phyloP scores from a whole-genome alignment of 2,113 vertebrate species.

The Lontra canadensis region DNA sequence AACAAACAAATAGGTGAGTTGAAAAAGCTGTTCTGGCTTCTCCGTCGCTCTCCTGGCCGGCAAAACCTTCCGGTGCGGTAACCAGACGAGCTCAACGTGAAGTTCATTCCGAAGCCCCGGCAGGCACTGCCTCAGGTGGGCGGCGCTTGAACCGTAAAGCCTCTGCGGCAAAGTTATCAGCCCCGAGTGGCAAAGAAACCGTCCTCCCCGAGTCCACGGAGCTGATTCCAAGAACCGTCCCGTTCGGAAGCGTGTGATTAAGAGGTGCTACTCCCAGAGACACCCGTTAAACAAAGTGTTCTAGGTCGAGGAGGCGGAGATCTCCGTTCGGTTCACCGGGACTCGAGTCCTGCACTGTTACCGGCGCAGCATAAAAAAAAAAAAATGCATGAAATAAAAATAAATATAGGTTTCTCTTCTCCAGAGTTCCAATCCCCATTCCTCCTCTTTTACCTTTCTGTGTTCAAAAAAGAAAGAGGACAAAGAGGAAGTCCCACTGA shows the following conservation, averaged over 20 bases:
- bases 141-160: not conserved
- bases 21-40: not conserved
- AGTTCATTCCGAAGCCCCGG: conserved; percentile 20
- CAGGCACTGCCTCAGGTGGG: conserved; percentile 61
- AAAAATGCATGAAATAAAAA: conserved; percentile 84
- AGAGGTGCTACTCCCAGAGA: conserved; percentile 31
- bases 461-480: conserved; percentile 96
- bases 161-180: not conserved
- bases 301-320: conserved; percentile 55
- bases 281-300: conserved; percentile 63
- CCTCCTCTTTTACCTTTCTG: conserved; percentile 97
- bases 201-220: conserved; percentile 31
- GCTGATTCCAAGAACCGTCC: conserved; percentile 29
- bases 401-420: conserved; percentile 92
- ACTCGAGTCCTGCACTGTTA: conserved; percentile 82
- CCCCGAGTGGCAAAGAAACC: not conserved
- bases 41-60: not conserved
- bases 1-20: conserved; percentile 15
- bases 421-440: conserved; percentile 93
- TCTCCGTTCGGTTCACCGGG: conserved; percentile 49
- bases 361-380: conserved; percentile 65
- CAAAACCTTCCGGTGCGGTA: conserved; percentile 19
- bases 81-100: not conserved
- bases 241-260: conserved; percentile 43
- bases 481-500: conserved; percentile 96